Evolutionary conservation across 2,888 invertebrate genomes (phyloP).

Genomic region (Eilema caniola): DNA sequence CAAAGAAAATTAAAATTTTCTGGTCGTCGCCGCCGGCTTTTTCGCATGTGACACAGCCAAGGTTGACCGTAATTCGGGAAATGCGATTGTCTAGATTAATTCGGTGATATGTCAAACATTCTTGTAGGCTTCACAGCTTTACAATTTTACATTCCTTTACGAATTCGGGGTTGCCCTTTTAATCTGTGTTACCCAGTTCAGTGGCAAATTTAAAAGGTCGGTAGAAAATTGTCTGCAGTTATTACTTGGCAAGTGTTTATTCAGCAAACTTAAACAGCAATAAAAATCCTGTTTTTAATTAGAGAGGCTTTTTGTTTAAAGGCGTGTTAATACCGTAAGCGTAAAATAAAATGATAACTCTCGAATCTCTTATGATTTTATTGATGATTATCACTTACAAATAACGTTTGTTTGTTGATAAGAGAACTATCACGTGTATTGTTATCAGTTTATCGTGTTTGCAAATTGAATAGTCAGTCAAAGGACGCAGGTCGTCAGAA

Average conservation of each 20-base stretch:
- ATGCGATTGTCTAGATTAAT: slow-evolving; percentile 38
- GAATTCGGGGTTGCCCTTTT: slow-evolving; percentile 40
- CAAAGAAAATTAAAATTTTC: slow-evolving; percentile 24
- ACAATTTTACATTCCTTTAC: slow-evolving; percentile 21
- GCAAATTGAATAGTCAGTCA: slow-evolving; percentile 32
- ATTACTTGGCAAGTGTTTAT: slow-evolving; percentile 37
- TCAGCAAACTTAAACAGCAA: slow-evolving; percentile 19
- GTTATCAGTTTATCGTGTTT: slow-evolving; percentile 34
- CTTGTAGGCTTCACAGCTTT: slow-evolving; percentile 31
- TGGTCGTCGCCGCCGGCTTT: slow-evolving; percentile 15
- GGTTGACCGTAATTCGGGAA: slow-evolving; percentile 42
- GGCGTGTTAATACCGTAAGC: neutral
- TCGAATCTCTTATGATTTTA: neutral
- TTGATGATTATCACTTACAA: neutral
- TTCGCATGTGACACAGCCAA: slow-evolving; percentile 18
- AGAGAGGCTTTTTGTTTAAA: slow-evolving; percentile 16
- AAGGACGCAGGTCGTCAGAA: slow-evolving; percentile 27
- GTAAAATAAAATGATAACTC: neutral
- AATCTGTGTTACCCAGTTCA: slow-evolving; percentile 27
- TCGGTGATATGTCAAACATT: slow-evolving; percentile 38
- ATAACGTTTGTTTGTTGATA: neutral
- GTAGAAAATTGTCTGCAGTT: slow-evolving; percentile 41
- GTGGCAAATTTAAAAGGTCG: slow-evolving; percentile 39
- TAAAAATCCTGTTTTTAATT: slow-evolving; percentile 37
- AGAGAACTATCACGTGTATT: neutral